A percentile compares a stretch with the other conserved stretches of the same genome.
phyloP scores from a whole-genome alignment of 2,888 invertebrate species.

The Diarsia dahlii region DNA sequence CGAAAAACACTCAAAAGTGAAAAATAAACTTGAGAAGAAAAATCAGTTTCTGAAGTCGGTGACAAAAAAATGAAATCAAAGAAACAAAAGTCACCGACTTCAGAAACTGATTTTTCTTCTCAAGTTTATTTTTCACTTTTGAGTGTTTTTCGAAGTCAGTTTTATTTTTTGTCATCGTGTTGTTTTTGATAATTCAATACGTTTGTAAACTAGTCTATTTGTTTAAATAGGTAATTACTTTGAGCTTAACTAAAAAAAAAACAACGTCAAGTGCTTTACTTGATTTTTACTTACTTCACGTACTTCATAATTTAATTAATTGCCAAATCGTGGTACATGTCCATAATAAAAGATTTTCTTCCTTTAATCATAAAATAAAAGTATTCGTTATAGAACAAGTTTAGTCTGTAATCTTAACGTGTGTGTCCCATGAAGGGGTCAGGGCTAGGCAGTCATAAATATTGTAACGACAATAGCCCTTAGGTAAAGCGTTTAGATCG shows the following conservation, averaged over 20 bases:
- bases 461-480: constrained; percentile 1
- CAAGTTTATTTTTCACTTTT: too few relatives aligned
- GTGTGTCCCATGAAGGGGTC: background rate
- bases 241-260: background rate
- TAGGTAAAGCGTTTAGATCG: background rate
- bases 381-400: background rate
- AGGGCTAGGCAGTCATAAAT: background rate
- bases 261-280: too few relatives aligned
- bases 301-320: background rate
- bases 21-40: too few relatives aligned
- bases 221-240: background rate
- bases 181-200: background rate
- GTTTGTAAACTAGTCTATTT: background rate
- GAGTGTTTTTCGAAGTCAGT: too few relatives aligned
- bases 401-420: background rate
- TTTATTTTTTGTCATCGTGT: too few relatives aligned
- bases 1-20: too few relatives aligned
- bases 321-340: background rate
- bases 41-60: too few relatives aligned
- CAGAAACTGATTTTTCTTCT: too few relatives aligned
- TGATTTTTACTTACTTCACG: too few relatives aligned
- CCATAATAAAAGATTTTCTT: background rate
- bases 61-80: too few relatives aligned
- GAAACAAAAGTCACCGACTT: too few relatives aligned
- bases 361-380: background rate